Conservation (phyloP, 2,888 invertebrate genomes). For the Eupeodes latifasciatus region DNA sequence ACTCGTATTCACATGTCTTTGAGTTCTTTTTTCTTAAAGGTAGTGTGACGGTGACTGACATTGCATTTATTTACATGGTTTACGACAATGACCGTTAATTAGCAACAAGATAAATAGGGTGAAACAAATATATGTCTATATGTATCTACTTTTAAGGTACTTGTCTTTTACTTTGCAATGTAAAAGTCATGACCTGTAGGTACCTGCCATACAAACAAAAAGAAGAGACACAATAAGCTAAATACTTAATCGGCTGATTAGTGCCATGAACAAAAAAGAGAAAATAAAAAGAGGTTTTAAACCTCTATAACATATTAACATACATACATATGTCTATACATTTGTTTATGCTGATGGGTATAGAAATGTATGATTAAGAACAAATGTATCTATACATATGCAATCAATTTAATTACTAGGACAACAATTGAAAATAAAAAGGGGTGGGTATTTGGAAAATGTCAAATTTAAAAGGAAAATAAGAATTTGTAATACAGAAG, state of each 20-base stretch:
- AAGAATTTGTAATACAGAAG: no score
- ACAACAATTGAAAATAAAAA: no score
- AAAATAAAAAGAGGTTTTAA: background rate
- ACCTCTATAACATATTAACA: background rate
- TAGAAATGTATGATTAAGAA: no score
- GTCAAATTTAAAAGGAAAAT: no score
- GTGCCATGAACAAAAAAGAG: constrained; percentile 27
- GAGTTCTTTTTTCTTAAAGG: no score
- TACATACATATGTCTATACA: no score
- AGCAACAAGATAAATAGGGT: constrained; percentile 35
- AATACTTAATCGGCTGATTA: constrained; percentile 28
- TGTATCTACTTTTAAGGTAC: background rate
- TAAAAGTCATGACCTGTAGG: constrained; percentile 40
- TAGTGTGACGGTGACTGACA: constrained; percentile 37
- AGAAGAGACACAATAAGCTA: background rate
- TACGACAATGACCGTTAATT: constrained; percentile 67
- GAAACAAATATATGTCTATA: background rate
- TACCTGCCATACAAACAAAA: background rate
- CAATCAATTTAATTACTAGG: no score
- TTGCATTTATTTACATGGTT: constrained; percentile 51
- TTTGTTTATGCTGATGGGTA: no score
- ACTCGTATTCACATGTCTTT: no score
- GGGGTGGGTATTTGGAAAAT: no score
- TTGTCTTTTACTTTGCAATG: background rate
- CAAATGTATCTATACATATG: no score